Base-by-base conservation (phyloP, 1,140 invertebrate species). In the Lineus longissimus region DNA sequence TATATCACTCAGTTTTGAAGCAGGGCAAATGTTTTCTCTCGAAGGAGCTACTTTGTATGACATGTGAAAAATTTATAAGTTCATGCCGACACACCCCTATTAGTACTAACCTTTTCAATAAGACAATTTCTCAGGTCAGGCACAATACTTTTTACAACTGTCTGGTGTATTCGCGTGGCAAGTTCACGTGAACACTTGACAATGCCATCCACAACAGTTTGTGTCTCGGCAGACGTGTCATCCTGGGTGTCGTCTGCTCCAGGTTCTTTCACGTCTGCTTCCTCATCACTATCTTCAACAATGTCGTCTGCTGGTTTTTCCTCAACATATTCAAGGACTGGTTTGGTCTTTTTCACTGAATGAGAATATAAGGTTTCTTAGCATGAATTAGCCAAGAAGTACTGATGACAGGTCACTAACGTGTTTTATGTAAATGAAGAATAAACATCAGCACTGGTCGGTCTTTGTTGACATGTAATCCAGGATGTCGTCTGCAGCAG, bases 121-220 rank as follows among this genome's bases (percentile, higher is more conserved):
- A 95, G 88, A 64, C 72, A 73, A 43, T 72, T 55, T 85, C 86
- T 67, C 82, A 92, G 74, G 66, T 87, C 84, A 0, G 89, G 88
- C 36, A 92, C 74, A 29, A 91, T 75, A 57, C 80, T 78, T 11
- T 82, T 83, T 0, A 85, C 80, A 62, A 93, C 87, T 0, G 84
- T 86, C 31, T 84, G 76, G 59, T 93, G 87, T 2, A 95, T 88
- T 73, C 86, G 85, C 54, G 87, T 90, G 15, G 91, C 91, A 23
- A 88, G 86, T 22, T 62, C 66, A 31, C 63, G 64, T 25, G 71
- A 41, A 71, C 79, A 81, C 40, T 30, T 19, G 2, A 47, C 56
- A 19, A 36, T 40, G 0, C 31, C 45, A 64, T 25, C 2, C n/a
- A 36, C 51, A 27, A 27, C 36, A 7, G 19, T 19, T 36, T 11